Base-by-base conservation (phyloP, 1,140 invertebrate genomes). In the Brachionus manjavacas region DNA sequence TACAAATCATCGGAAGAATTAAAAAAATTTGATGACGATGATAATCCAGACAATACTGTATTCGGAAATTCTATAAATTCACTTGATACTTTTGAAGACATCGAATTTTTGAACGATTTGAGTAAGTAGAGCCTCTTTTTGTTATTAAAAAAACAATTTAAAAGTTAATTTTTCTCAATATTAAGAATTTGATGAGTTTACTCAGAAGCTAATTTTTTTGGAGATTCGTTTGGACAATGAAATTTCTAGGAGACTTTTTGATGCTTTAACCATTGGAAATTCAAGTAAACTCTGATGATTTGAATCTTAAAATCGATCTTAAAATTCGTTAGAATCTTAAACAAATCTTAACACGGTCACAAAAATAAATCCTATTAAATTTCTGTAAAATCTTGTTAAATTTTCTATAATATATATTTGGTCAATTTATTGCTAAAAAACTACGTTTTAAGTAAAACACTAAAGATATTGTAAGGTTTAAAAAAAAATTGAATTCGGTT, bases 181-280 rank as follows among this genome's bases (percentile, higher is more conserved):
- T 6, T 31, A 55, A 81, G 79, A 28, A 16, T 81, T 64, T 4
- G 64, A 60, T 25, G 79, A 81, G 0, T 81, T 81, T 43, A 23
- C 39, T 4, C 14, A 81, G 11, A 68, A 60, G 14, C 31, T 81
- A 43, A 55, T 64, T 68, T 16, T 31, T 41, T 28, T 60, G 35
- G 64, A 68, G 12, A 81, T 81, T 20, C 20, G 79, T 64, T 11
- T 81, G 14, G 79, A 81, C 16, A 23, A 23, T 11, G 79, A 81
- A 39, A 60, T 55, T 20, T 35, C 16, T 3, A 20, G 31, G 3
- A 35, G 52, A 68, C 79, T 81, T 68, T 81, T 81, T 43, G 60
- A 68, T 43, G 79, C 79, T 41, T 81, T 81, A 68, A 81, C 52
- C 11, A 20, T 68, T 14, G 64, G 60, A 35, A 68, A 81, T 41